Base-by-base conservation (phyloP, 2,113 vertebrate species). In the Sinocyclocheilus rhinocerous region DNA sequence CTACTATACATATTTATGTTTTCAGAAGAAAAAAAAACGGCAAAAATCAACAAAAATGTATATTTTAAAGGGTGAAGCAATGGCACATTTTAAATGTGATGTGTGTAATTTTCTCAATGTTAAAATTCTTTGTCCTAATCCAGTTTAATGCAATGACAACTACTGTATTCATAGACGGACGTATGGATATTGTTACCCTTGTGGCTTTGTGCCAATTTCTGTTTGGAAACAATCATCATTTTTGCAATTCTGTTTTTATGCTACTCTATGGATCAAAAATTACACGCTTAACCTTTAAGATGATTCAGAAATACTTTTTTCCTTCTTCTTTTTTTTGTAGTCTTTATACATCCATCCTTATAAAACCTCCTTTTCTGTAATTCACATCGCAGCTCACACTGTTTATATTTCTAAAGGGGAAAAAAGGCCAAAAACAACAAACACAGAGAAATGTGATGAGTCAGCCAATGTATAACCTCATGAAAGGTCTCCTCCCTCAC, bases 401-500 rank as follows among this genome's bases (percentile, higher is more conserved):
- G 67, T 36, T 85, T 50, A 55, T 52, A 29, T 4, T 42, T 85
- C 61, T 78, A 76, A 59, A 13, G 42, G 4, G 50, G 33, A 70
- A 59, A 45, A 73, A 73, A 33, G 36, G 2, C 67, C 2, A 18
- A 42, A 57, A 85, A 76, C 39, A 26, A 45, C 42, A 82, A 82
- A 81, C 22, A 73, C 29, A 26, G 69, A 73, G 26, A 87, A 83
- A 87, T 52, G 26, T 82, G 69, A 65, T 55, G 78, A 81, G 29
- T 86, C 85, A 86, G 77, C 78, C n/a, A 81, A 82, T 75, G 26
- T 59, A 29, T 70, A 73, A 63, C 36, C 22, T 59, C 65, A 80
- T 61, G 36, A 48, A 69, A 20, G 1, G 42, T 22, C 59, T 48
- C 69, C 57, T 42, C 39, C 11, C 18, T 36, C 50, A 50, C 61